A percentile compares a stretch with the other conserved stretches of the same genome.
phyloP scores from a whole-genome alignment of 2,888 invertebrate genomes.

The Drosophila birchii region DNA sequence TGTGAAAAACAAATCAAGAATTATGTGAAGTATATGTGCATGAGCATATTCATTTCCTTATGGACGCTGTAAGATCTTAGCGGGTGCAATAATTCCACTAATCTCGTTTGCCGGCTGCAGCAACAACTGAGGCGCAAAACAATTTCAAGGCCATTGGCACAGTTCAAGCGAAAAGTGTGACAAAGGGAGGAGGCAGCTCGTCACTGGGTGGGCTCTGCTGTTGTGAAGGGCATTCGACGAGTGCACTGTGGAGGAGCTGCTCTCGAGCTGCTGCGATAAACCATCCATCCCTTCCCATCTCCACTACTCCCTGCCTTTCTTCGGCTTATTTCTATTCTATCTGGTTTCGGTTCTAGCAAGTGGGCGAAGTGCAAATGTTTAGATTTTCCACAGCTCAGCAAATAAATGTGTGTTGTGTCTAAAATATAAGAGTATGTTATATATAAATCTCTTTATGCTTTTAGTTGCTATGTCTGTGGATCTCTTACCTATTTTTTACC shows the following conservation, averaged over 20 bases:
- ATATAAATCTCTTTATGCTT: neutral
- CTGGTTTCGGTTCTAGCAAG: slow-evolving; percentile 59
- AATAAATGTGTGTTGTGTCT: slow-evolving; percentile 2
- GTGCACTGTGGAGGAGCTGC: slow-evolving; percentile 63
- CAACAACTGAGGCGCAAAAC: slow-evolving; percentile 66
- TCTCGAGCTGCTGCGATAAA: slow-evolving; percentile 66
- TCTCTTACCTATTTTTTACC: slow-evolving; percentile 26
- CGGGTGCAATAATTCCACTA: slow-evolving; percentile 41
- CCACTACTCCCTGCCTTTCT: neutral
- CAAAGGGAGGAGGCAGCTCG: slow-evolving; percentile 11
- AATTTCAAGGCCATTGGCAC: slow-evolving; percentile 81
- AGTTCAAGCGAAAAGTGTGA: slow-evolving; percentile 65
- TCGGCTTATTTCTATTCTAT: neutral
- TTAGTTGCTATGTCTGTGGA: slow-evolving; percentile 31
- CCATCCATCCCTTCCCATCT: slow-evolving; percentile 56
- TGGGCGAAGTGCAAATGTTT: slow-evolving; percentile 76
- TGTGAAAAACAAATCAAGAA: neutral
- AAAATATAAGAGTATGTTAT: slow-evolving; percentile 2
- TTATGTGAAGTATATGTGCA: neutral
- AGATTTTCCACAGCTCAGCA: slow-evolving; percentile 56
- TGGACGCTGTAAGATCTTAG: slow-evolving; percentile 35
- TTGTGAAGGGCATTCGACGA: slow-evolving; percentile 66
- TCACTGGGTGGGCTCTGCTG: neutral
- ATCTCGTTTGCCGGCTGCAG: slow-evolving; percentile 31
- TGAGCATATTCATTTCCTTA: slow-evolving; percentile 58